Percentiles rank a stretch among this genome's conserved stretches.
phyloP scores from a whole-genome alignment of 2,888 invertebrate species.

The Crepidodera aurea region DNA sequence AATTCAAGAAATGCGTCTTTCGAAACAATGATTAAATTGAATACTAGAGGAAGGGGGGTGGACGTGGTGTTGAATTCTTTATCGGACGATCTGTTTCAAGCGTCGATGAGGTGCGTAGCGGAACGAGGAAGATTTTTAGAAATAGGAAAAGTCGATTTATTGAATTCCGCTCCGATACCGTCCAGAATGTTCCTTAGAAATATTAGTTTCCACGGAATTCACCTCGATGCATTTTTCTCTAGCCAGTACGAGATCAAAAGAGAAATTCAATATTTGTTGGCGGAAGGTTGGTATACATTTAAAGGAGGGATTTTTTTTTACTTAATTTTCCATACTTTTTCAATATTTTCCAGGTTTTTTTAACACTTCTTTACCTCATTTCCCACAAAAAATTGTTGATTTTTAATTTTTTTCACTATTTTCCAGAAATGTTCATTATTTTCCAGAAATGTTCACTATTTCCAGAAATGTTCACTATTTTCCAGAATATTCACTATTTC shows the following conservation, averaged over 20 bases:
- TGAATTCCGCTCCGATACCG: conserved; percentile 67
- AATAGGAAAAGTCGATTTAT: conserved; percentile 84
- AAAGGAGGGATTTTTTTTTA: too few relatives aligned
- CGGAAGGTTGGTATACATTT: too few relatives aligned
- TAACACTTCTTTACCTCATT: too few relatives aligned
- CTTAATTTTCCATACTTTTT: too few relatives aligned
- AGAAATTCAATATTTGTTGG: conserved; percentile 65
- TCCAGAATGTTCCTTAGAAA: conserved; percentile 77
- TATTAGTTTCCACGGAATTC: conserved; percentile 79
- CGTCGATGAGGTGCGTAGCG: conserved; percentile 69
- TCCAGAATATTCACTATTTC: too few relatives aligned
- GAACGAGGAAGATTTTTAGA: conserved; percentile 77
- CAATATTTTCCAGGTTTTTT: too few relatives aligned
- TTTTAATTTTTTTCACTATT: too few relatives aligned
- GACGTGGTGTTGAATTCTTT: conserved; percentile 91
- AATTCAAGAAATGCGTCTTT: conserved; percentile 89
- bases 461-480: too few relatives aligned
- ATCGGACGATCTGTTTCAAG: conserved; percentile 86
- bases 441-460: too few relatives aligned
- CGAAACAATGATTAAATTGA: conserved; percentile 82
- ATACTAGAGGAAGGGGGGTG: conserved; percentile 87
- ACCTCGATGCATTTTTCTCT: conserved; percentile 74
- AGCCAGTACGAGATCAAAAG: conserved; percentile 62
- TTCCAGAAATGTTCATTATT: too few relatives aligned
- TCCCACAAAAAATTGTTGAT: too few relatives aligned